Percentiles rank a stretch among this genome's conserved stretches.
phyloP scores from a whole-genome alignment of 2,797 vertebrate genomes.

The Lutjanus campechanus region DNA sequence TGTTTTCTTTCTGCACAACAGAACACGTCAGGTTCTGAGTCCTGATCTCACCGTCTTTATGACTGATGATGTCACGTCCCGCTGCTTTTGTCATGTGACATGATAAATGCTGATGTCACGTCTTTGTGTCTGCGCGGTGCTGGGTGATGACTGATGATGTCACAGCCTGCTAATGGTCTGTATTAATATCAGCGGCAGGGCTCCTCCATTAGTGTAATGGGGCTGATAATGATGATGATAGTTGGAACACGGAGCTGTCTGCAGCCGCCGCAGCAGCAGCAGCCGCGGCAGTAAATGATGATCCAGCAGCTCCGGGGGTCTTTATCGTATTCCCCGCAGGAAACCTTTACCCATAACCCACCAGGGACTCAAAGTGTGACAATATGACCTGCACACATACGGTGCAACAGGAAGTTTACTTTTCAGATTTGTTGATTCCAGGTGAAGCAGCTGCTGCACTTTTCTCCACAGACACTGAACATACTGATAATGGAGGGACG shows the following conservation, averaged over 20 bases:
- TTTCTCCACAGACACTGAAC: constrained; percentile 5
- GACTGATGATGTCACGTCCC: constrained; percentile 41
- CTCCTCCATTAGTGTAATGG: constrained; percentile 86
- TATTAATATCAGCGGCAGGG: constrained; percentile 81
- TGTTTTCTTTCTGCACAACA: neutral
- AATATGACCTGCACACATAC: constrained; percentile 27
- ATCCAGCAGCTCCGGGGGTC: constrained; percentile 54
- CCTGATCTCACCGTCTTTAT: neutral
- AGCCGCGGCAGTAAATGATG: constrained; percentile 65
- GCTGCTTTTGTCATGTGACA: constrained; percentile 32
- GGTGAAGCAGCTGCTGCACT: neutral
- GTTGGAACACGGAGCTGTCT: constrained; percentile 73
- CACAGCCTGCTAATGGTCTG: constrained; percentile 80
- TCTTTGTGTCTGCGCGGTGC: constrained; percentile 10
- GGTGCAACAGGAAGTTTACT: constrained; percentile 13
- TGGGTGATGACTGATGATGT: constrained; percentile 82
- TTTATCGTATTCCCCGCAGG: constrained; percentile 64
- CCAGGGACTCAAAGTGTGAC: constrained; percentile 37
- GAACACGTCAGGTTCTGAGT: neutral
- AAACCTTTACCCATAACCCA: constrained; percentile 62
- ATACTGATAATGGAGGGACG: neutral
- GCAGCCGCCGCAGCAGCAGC: constrained; percentile 29
- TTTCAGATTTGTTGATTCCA: constrained; percentile 17
- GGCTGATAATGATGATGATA: constrained; percentile 85
- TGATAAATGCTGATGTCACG: constrained; percentile 72